These are phyloP conservation scores for Leptothorax acervorum DNA, from an alignment of 2,888 invertebrate genomes.

Conservation along the genomic window DNA sequence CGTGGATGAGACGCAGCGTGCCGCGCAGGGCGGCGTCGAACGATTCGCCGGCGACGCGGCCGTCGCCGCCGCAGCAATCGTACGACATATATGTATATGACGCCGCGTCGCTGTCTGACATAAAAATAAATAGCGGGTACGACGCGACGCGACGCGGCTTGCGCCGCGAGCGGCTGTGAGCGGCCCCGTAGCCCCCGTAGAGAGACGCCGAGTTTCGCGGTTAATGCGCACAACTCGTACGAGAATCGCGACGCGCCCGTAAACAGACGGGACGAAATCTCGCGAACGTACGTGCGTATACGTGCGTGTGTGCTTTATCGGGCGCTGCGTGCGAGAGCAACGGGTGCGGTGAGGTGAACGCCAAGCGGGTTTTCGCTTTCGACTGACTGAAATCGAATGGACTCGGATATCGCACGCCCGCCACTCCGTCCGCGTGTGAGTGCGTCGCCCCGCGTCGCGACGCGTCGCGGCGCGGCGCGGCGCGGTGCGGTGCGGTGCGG, in stretches of 20 bases:
- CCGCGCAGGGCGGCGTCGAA: conserved; percentile 68
- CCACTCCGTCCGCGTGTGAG: conserved; percentile 30
- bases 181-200: neutral
- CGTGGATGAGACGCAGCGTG: conserved; percentile 28
- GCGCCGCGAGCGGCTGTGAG: neutral
- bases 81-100: conserved; percentile 80
- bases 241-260: conserved; percentile 38
- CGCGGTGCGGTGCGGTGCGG: neutral
- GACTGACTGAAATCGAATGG: conserved; percentile 81
- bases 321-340: neutral
- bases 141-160: neutral
- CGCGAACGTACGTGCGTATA: conserved; percentile 48
- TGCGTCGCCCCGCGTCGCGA: conserved; percentile 39
- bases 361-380: conserved; percentile 79
- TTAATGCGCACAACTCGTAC: neutral
- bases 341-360: conserved; percentile 49
- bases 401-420: conserved; percentile 44
- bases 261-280: conserved; percentile 44
- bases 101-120: conserved; percentile 12
- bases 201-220: neutral
- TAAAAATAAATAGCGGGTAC: conserved; percentile 8
- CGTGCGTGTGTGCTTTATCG: neutral
- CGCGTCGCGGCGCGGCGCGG: neutral
- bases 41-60: conserved; percentile 74
- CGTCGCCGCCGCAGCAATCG: conserved; percentile 81